Base-by-base conservation (phyloP, 2,888 invertebrate genomes). In the Saturnia pavonia region DNA sequence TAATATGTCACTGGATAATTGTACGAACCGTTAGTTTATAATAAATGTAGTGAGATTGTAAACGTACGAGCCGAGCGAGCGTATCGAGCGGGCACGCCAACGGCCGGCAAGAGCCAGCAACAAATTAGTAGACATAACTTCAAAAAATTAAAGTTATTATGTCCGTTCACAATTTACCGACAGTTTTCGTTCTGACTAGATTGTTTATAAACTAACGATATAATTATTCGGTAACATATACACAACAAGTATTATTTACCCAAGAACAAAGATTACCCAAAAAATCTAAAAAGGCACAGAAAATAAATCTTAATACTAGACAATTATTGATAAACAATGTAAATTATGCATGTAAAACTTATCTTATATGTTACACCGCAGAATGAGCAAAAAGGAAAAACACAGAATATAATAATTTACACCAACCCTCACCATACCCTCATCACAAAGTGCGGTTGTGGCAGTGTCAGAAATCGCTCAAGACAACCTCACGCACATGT, bases 391-490 rank as follows among this genome's bases (percentile, higher is more conserved):
- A 65, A 65, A 65, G 19, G 57, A 65, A 65, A 40, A 65, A 65
- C n/a, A 40, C 40, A 40, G 19, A n/a, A 40, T 65, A 65, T 19
- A 65, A 65, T 65, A 65, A 65, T 65, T 34, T 65, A n/a, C 65
- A 40, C 40, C 65, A n/a, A 11, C 40, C 40, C 65, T 14, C 34
- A 65, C 65, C 34, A 40, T 40, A 65, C 65, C 65, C 65, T 65
- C 65, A 65, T 65, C 40, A 40, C 19, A 40, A 22, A 40, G 65
- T 65, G 65, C 65, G 65, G 65, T 65, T 65, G 12, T 65, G 40
- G 65, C 57, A 65, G 7, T 65, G 65, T n/a, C 65, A 40, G 65
- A 65, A 34, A 65, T 65, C n/a, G 65, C 11, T 65, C 65, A 65
- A 40, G 40, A 65, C 40, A n/a, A 65, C 40, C 65, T 65, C 65